A percentile compares a stretch with the other conserved stretches of the same genome.
phyloP scores from a whole-genome alignment of 64 coral and sea anemone species.

The Porites lutea region DNA sequence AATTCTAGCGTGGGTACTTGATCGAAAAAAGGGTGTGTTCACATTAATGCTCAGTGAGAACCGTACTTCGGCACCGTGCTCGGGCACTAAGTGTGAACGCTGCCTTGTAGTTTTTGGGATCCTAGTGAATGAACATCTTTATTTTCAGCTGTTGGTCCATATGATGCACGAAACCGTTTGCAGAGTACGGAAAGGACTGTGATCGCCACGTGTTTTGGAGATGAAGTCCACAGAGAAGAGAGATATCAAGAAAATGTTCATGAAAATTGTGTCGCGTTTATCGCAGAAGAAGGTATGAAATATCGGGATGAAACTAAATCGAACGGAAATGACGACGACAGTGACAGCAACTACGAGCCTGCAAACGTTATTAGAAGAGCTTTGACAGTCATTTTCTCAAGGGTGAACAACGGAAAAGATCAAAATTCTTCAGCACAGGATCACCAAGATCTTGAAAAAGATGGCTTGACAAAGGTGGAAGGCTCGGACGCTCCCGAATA shows the following conservation, averaged over 20 bases:
- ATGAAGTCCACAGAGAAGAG: neutral
- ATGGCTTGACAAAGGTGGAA: neutral
- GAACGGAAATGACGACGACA: neutral
- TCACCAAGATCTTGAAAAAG: neutral
- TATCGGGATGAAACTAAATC: neutral
- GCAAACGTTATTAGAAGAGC: neutral
- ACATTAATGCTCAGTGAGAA: too few relatives aligned
- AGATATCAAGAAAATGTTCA: neutral
- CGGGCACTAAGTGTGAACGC: too few relatives aligned
- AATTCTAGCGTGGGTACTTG: too few relatives aligned
- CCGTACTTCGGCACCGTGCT: too few relatives aligned
- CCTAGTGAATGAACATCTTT: neutral
- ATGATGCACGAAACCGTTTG: neutral
- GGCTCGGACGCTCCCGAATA: neutral
- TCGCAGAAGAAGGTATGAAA: too few relatives aligned
- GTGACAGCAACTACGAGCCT: neutral
- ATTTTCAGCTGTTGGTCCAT: neutral
- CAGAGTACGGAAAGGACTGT: neutral
- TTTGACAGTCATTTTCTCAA: neutral
- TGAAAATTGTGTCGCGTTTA: neutral
- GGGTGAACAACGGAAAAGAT: neutral
- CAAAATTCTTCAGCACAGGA: neutral
- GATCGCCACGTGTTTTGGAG: neutral
- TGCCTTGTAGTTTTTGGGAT: too few relatives aligned
- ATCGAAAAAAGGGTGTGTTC: too few relatives aligned